Evolutionary conservation across 2,888 invertebrate species (phyloP).

Genomic region (Dexiosoma caninum): DNA sequence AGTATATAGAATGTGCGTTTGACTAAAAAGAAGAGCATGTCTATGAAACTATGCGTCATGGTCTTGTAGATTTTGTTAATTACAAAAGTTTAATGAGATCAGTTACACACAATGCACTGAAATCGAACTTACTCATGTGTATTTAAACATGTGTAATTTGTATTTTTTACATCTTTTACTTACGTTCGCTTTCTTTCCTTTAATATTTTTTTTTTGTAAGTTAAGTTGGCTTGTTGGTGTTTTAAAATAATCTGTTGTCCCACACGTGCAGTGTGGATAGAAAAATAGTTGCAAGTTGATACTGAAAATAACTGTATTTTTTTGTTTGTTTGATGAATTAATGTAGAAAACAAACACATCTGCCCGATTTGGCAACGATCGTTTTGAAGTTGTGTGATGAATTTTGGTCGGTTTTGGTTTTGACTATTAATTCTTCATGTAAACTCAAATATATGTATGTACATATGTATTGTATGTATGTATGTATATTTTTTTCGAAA

Average conservation of each 20-base stretch:
- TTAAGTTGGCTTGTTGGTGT: not conserved
- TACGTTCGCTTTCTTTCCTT: not conserved
- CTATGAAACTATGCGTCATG: conserved; percentile 10
- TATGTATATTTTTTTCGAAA: no score
- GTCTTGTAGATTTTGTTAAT: conserved; percentile 45
- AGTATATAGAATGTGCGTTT: not conserved
- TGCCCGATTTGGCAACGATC: no score
- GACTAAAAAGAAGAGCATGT: not conserved
- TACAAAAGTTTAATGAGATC: conserved; percentile 42
- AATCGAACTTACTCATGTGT: not conserved
- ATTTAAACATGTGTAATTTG: conserved; percentile 6
- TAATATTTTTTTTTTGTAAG: not conserved
- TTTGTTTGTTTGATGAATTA: no score
- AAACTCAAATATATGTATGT: no score
- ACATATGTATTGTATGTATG: no score
- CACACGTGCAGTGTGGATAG: not conserved
- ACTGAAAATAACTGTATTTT: no score
- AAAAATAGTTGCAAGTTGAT: not conserved
- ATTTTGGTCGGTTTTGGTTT: no score
- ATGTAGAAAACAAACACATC: no score
- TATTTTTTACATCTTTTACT: not conserved
- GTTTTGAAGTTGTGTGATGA: no score
- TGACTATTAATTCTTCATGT: no score
- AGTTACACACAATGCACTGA: conserved; percentile 15
- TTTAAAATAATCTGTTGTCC: not conserved